A percentile compares a stretch with the other conserved stretches of the same genome.
Conservation (phyloP, 2,888 invertebrate species). For the Dione juno region DNA sequence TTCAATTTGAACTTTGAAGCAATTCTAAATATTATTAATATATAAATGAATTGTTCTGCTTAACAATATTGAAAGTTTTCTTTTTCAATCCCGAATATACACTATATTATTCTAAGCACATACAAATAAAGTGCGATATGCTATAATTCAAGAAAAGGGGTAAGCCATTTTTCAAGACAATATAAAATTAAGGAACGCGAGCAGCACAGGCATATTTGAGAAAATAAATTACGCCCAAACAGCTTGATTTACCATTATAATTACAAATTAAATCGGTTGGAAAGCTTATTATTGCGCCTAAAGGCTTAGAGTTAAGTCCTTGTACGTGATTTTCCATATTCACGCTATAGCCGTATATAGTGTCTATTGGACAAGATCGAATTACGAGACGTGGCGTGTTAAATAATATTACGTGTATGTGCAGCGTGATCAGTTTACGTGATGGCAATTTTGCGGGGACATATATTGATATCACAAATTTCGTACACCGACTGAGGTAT, state of each 20-base stretch:
- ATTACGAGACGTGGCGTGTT: slow-evolving; percentile 17
- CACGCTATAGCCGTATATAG: slow-evolving; percentile 1
- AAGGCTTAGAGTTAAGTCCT: not conserved
- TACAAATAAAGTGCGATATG: too few relatives aligned
- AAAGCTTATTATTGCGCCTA: slow-evolving; percentile 3
- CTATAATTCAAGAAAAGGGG: not conserved
- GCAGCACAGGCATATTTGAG: not conserved
- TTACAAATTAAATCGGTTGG: not conserved
- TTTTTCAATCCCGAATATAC: too few relatives aligned
- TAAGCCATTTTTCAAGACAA: not conserved
- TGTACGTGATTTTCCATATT: slow-evolving; percentile 18
- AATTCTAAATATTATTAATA: too few relatives aligned
- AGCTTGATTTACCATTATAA: not conserved
- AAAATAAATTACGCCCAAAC: not conserved
- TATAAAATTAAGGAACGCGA: not conserved
- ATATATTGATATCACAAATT: not conserved
- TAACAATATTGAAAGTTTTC: too few relatives aligned
- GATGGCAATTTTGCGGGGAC: slow-evolving; percentile 3
- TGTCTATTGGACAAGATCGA: slow-evolving; percentile 13
- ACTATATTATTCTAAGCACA: too few relatives aligned
- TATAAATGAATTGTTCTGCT: too few relatives aligned
- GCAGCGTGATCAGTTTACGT: slow-evolving; percentile 6
- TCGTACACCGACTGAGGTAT: not conserved
- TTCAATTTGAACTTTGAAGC: too few relatives aligned
- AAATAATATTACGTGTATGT: slow-evolving; percentile 19